These are phyloP conservation scores for Oreochromis spilurus DNA, from an alignment of 2,113 vertebrate species.

Conservation along the genomic window DNA sequence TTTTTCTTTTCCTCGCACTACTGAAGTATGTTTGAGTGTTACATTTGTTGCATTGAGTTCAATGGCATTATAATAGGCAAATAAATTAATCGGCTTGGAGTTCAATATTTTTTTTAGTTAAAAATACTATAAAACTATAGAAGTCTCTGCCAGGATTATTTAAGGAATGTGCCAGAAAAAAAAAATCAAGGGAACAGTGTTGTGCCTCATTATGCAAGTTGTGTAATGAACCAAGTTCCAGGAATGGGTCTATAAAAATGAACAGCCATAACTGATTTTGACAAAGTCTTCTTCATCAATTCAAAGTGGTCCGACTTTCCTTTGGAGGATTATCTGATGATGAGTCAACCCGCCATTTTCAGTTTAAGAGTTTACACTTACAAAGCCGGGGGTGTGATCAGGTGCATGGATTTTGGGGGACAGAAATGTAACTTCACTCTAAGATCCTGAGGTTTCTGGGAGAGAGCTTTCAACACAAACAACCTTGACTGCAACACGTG, in stretches of 20 bases:
- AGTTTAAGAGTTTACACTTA: neutral
- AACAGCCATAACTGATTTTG: neutral
- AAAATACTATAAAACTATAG: neutral
- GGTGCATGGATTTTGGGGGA: neutral
- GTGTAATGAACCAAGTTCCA: no score
- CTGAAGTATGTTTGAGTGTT: neutral
- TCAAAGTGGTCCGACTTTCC: fast-evolving
- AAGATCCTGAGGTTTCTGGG: neutral
- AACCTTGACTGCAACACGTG: neutral
- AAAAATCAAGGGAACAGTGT: neutral
- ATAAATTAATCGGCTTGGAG: neutral
- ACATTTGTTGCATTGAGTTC: neutral
- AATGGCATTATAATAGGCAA: neutral
- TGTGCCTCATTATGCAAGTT: no score
- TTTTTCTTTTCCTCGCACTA: neutral
- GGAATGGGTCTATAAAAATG: no score
- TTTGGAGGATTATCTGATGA: neutral
- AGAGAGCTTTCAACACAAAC: neutral
- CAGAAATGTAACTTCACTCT: neutral
- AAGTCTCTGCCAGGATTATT: neutral
- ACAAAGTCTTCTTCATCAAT: neutral
- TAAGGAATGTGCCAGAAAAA: neutral
- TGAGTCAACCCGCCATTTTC: fast-evolving
- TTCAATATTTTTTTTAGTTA: neutral
- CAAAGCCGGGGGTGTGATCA: neutral